Evolutionary conservation across 2,113 vertebrate species (phyloP).

Genomic region (Mobula hypostoma): DNA sequence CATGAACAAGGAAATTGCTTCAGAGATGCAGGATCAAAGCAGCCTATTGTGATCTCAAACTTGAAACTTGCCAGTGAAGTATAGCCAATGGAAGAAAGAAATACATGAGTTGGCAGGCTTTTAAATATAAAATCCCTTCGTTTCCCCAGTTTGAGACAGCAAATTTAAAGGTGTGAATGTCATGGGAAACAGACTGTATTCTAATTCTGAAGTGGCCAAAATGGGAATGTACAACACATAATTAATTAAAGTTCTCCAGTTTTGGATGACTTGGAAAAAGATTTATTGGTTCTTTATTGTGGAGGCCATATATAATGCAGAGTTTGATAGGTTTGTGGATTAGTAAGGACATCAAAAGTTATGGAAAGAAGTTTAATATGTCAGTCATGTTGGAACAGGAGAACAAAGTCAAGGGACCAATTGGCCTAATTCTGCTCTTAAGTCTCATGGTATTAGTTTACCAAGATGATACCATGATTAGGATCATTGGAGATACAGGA

Average conservation of each 20-base stretch:
- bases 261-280: not conserved
- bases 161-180: not conserved
- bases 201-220: not conserved
- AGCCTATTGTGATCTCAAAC: not conserved
- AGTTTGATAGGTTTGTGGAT: no score
- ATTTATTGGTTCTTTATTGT: not conserved
- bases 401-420: no score
- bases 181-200: not conserved
- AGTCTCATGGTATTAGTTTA: no score
- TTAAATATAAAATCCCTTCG: not conserved
- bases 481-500: not conserved
- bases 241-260: not conserved
- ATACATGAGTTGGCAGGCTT: not conserved
- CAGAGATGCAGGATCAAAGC: not conserved
- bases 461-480: not conserved
- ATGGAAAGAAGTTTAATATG: no score
- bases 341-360: no score
- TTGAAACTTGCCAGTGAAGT: not conserved
- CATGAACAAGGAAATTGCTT: not conserved
- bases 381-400: no score
- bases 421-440: no score
- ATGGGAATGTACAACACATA: not conserved
- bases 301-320: no score
- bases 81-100: not conserved
- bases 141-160: not conserved